Conservation (phyloP, 2,888 invertebrate genomes). For the Plemyria rubiginata region DNA sequence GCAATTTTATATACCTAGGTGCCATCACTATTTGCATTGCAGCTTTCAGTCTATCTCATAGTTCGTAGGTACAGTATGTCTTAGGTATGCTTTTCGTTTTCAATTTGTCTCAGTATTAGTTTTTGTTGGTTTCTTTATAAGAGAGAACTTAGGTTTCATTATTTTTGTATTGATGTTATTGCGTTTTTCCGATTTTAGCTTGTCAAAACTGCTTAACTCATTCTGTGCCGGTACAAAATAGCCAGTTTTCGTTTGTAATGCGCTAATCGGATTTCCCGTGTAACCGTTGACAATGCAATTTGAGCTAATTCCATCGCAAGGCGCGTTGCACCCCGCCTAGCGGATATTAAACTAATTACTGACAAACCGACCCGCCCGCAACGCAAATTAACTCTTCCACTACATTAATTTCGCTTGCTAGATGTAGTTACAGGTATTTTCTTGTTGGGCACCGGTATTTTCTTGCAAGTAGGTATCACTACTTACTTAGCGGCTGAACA, state of each 20-base stretch:
- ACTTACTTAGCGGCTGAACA: neutral
- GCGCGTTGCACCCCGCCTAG: slow-evolving; percentile 41
- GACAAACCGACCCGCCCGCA: slow-evolving; percentile 68
- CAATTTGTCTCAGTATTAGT: slow-evolving; percentile 12
- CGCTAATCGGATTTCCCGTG: slow-evolving; percentile 47
- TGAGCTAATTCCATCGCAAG: slow-evolving; percentile 72
- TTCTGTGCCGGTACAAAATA: slow-evolving; percentile 18
- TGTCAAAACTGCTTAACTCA: slow-evolving; percentile 16
- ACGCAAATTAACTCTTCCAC: slow-evolving; percentile 66
- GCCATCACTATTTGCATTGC: slow-evolving; percentile 28
- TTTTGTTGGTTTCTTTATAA: slow-evolving; percentile 9
- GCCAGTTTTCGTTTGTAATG: slow-evolving; percentile 23
- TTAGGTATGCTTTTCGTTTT: slow-evolving; percentile 24
- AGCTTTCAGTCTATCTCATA: slow-evolving; percentile 23
- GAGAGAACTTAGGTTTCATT: slow-evolving; percentile 6
- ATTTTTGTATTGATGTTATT: slow-evolving; percentile 2
- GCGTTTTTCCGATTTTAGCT: slow-evolving; percentile 9
- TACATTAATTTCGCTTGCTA: slow-evolving; percentile 56
- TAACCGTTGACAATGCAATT: slow-evolving; percentile 74
- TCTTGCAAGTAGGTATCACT: slow-evolving; percentile 20
- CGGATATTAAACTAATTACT: slow-evolving; percentile 77
- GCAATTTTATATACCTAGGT: slow-evolving; percentile 41
- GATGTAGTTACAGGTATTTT: slow-evolving; percentile 34
- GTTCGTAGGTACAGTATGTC: slow-evolving; percentile 3
- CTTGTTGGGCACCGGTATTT: slow-evolving; percentile 24